Base-by-base conservation (phyloP, 1,140 invertebrate genomes). In the Solenopsis invicta region DNA sequence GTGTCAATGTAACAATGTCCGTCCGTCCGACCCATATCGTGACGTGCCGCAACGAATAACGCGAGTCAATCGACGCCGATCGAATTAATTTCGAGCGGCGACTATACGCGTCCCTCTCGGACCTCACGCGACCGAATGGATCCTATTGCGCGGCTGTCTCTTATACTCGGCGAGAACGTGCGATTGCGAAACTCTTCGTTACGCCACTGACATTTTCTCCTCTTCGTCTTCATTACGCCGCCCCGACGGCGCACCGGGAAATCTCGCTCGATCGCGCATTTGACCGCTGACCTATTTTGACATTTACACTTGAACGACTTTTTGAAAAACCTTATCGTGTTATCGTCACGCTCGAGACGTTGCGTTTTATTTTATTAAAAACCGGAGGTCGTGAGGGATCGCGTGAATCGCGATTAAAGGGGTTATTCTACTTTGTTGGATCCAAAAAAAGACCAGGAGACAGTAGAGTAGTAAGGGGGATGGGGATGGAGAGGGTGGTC, bases 21-120 rank as follows among this genome's bases (percentile, higher is more conserved):
- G 62, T 69, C 62, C 77, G 69, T 62, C 29, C 80, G 69, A 84
- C 69, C 69, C 54, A 74, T 61, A 84, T 84, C 69, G 78, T 16
- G 37, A 29, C 37, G 66, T 24, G 52, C 67, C 34, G 12, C 52
- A 12, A 12, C 67, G 37, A 59, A 29, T 34, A 82, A 74, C 34
- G 67, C 80, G 48, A 72, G 54, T 74, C 80, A 82, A 82, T 82
- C 69, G 67, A 61, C 67, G 54, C 12, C 54, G 54, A 84, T 84
- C 69, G 69, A 75, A 84, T 84, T 75, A 84, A 75, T 74, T 59
- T 74, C 52, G 54, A 48, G 21, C 52, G 52, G 24, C 34, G 34
- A 29, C 37, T 24, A n/a, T n/a, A 59, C 52, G 78, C 16, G 13
- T 75, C 48, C 45, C 62, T 13, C 48, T 48, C 37, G 64, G n/a